Conservation (phyloP, 2,113 vertebrate genomes). For the Proteles cristata region DNA sequence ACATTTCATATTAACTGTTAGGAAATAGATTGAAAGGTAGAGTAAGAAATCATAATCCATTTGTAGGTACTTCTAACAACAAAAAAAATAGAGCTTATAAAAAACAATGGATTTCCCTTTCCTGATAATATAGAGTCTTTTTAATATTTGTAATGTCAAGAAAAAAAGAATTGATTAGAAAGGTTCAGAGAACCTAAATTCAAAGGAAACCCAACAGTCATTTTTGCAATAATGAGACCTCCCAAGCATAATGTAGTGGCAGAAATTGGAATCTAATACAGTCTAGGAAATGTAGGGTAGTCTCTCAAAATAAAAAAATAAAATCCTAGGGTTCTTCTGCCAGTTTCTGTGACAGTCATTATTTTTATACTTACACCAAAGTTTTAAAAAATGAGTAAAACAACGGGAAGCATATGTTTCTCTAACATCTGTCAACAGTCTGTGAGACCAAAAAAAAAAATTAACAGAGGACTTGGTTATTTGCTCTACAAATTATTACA, state of each 20-base stretch:
- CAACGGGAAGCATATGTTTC: conserved; percentile 40
- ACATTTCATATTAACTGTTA: conserved; percentile 33
- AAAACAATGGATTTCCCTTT: conserved; percentile 35
- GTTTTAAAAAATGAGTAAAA: conserved; percentile 60
- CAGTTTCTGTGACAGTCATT: conserved; percentile 66
- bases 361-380: conserved; percentile 54
- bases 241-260: conserved; percentile 25
- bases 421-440: conserved; percentile 33
- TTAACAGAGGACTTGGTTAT: conserved; percentile 19
- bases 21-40: conserved; percentile 26
- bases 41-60: conserved; percentile 34
- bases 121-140: not conserved
- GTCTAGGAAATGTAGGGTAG: conserved; percentile 36
- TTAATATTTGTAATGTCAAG: conserved; percentile 52
- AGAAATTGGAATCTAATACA: conserved; percentile 43
- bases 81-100: conserved; percentile 25
- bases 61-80: conserved; percentile 9
- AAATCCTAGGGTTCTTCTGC: conserved; percentile 31
- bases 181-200: conserved; percentile 34
- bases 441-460: not conserved
- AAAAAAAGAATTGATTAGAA: conserved; percentile 61
- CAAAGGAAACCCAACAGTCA: conserved; percentile 64
- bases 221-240: conserved; percentile 71
- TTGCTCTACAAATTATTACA: conserved; percentile 51
- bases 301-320: conserved; percentile 62